Conservation (phyloP, 92 coral and sea anemone species). For the Metridium senile region DNA sequence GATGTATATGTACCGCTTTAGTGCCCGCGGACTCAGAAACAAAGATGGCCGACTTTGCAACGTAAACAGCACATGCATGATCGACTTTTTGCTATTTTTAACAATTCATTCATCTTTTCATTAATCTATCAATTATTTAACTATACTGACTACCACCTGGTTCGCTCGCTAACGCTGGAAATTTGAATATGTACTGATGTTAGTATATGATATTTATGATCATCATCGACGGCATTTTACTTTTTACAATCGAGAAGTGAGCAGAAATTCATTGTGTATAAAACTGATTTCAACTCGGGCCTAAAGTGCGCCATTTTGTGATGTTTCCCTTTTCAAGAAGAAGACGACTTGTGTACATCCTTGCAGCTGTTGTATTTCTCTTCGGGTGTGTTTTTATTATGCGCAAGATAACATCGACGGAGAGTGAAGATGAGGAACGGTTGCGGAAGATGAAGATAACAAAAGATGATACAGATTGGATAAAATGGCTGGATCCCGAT, state of each 20-base stretch:
- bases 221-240: too few species aligned
- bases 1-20: neutral
- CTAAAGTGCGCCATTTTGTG: neutral
- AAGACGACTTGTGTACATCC: slow-evolving; percentile 32
- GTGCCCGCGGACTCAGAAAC: slow-evolving; percentile 14
- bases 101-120: too few species aligned
- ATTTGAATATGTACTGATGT: too few species aligned
- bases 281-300: too few species aligned
- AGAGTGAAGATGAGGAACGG: slow-evolving; percentile 23
- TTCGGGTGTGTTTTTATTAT: slow-evolving; percentile 52
- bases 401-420: slow-evolving; percentile 33
- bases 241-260: too few species aligned
- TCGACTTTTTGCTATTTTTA: too few species aligned
- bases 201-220: too few species aligned
- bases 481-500: slow-evolving; percentile 15
- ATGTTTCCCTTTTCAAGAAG: slow-evolving; percentile 8
- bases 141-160: too few species aligned
- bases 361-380: slow-evolving; percentile 34
- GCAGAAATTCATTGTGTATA: too few species aligned
- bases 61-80: too few species aligned
- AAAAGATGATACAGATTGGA: slow-evolving; percentile 14
- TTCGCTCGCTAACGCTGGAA: too few species aligned
- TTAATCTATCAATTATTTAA: too few species aligned
- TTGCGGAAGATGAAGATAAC: slow-evolving; percentile 5
- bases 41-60: slow-evolving; percentile 17